Evolutionary conservation across 2,797 vertebrate species (phyloP).

Genomic region (Lerista edwardsae): DNA sequence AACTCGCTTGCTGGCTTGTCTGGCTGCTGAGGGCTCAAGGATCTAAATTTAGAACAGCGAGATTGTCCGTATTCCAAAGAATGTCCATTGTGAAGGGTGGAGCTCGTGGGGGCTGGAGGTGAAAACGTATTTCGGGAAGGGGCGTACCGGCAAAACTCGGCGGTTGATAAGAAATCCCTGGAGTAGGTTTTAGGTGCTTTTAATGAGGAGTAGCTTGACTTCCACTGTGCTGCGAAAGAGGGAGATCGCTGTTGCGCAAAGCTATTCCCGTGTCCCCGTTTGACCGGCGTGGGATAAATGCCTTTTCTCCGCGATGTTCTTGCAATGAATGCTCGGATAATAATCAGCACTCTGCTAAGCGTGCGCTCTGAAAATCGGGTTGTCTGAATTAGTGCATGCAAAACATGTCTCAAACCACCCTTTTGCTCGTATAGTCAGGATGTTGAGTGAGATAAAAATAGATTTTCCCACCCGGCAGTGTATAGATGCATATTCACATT

Average conservation of each 20-base stretch:
- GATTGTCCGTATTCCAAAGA: not conserved
- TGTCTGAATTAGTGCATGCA: not conserved
- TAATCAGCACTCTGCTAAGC: not conserved
- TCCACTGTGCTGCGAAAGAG: not conserved
- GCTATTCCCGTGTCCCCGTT: not conserved
- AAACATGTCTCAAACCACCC: not conserved
- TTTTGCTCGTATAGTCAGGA: too few species aligned
- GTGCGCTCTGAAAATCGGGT: not conserved
- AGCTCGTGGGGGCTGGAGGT: not conserved
- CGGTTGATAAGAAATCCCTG: too few species aligned
- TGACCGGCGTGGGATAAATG: not conserved
- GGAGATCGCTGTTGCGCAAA: not conserved
- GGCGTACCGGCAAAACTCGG: not conserved
- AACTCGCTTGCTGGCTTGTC: not conserved
- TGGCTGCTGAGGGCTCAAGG: not conserved
- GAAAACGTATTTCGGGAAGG: not conserved
- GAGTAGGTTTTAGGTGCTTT: not conserved
- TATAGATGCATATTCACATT: too few species aligned
- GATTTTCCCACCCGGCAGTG: too few species aligned
- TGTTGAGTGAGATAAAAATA: too few species aligned
- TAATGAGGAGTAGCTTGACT: not conserved
- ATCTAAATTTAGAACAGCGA: not conserved
- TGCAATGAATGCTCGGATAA: not conserved
- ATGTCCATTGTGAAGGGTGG: conserved; percentile 14
- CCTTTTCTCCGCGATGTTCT: not conserved